Percentiles rank a stretch among this genome's conserved stretches.
These are phyloP conservation scores for Anguilla japonica DNA, from an alignment of 2,113 vertebrate species.

Conservation along the genomic window DNA sequence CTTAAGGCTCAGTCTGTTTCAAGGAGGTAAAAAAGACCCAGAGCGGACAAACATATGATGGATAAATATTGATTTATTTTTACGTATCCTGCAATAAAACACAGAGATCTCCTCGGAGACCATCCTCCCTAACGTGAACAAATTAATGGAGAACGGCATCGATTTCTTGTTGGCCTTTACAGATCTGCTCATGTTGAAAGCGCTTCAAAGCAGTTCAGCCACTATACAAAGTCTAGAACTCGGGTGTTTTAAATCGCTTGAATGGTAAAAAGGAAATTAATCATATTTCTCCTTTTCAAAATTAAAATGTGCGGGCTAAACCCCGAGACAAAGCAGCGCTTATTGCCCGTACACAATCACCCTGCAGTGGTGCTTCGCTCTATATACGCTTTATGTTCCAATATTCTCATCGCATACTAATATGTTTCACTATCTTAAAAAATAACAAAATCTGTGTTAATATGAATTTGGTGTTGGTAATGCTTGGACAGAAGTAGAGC, in stretches of 20 bases:
- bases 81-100: background rate
- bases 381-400: too few species aligned
- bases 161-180: slow-evolving; percentile 7
- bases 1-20: background rate
- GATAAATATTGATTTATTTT: slow-evolving; percentile 12
- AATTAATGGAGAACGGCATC: slow-evolving; percentile 9
- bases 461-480: too few species aligned
- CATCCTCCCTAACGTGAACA: background rate
- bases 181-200: background rate
- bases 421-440: too few species aligned
- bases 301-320: background rate
- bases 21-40: background rate
- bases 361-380: background rate
- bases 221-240: background rate
- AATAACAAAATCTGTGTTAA: too few species aligned
- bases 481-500: too few species aligned
- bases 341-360: background rate
- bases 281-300: background rate
- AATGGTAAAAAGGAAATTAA: background rate
- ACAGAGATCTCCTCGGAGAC: background rate
- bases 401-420: too few species aligned
- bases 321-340: background rate
- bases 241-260: background rate
- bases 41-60: background rate
- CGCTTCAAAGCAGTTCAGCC: slow-evolving; percentile 10